Evolutionary conservation across 2,113 vertebrate genomes (phyloP), one percentile per base, ranked within the genome.

Genomic region (Rhipidura dahli): DNA sequence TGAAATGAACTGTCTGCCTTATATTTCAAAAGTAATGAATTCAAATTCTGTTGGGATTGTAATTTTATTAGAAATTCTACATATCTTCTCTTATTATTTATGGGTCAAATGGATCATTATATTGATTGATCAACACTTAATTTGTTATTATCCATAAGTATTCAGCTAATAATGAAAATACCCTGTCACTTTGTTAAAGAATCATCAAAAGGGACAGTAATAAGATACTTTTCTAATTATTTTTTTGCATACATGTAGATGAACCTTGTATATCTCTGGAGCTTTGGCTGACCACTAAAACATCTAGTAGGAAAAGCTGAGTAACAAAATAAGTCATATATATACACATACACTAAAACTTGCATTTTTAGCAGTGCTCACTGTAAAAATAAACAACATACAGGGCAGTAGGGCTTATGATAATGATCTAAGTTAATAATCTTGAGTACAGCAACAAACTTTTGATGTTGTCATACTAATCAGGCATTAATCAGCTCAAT

Each of bases 11-110:
- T 81, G 76, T 81, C 96, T 95, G 78, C 83, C 80, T 96, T 96
- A 15, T 64, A 84, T 96, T 96, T 97, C 82, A 91, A 77, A 96
- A 94, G 86, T 96, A 96, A 97, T 96, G 92, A 95, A 92, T 88
- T 96, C 71, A 89, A 91, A 96, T 93, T 96, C 96, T 94, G n/a
- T 81, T 96, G 95, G 88, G 95, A 97, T 93, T 87, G 63, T 93
- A 77, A 83, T 93, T 97, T 96, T 94, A 97, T 96, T 96, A 91
- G 69, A 94, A 96, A 93, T 90, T 88, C 83, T 87, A 33, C 40
- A 14, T 95, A 59, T 90, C 68, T 77, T 92, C 61, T 82, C 66
- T 87, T 95, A 86, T 93, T 96, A 95, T 96, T 95, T 96, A 63
- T 93, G 70, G 89, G 90, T 90, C 89, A 94, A 96, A 94, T 71